Conservation (phyloP, 2,797 vertebrate genomes). For the Pogoniulus pusillus region DNA sequence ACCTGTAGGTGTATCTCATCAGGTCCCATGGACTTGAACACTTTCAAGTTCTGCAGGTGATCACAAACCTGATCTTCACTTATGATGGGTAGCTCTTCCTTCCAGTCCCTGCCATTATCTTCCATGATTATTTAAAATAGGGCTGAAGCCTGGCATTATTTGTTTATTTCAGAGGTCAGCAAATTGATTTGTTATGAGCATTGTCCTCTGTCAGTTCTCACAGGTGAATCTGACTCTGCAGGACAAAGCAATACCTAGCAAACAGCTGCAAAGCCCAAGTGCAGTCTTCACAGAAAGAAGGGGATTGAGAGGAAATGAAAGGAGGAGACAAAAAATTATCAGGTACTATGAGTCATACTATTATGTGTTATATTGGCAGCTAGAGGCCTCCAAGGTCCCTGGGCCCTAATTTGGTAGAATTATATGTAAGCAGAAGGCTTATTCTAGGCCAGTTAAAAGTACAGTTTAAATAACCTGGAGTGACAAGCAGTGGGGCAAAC, state of each 20-base stretch:
- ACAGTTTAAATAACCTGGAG: not conserved
- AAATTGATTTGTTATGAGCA: constrained; percentile 37
- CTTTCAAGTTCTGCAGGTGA: too few relatives aligned
- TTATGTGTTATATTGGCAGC: not conserved
- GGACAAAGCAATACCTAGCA: not conserved
- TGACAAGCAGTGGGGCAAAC: not conserved
- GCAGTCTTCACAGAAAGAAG: not conserved
- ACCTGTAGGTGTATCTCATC: too few relatives aligned
- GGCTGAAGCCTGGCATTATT: not conserved
- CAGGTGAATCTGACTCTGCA: not conserved
- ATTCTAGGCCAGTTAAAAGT: not conserved
- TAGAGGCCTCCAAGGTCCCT: not conserved
- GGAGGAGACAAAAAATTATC: not conserved
- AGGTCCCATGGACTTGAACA: too few relatives aligned
- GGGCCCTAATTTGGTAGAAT: not conserved
- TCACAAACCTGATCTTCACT: too few relatives aligned
- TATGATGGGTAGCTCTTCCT: too few relatives aligned
- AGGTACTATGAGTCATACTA: not conserved
- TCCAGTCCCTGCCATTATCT: too few relatives aligned
- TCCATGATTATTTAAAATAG: constrained; percentile 25
- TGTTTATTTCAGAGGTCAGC: constrained; percentile 41
- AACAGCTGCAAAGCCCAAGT: not conserved
- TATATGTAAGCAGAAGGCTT: not conserved
- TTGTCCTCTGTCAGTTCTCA: not conserved
- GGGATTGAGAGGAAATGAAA: not conserved